These are phyloP conservation scores for Drosophila aff. DNA, from an alignment of 1,140 invertebrate species.

Conservation along the genomic window DNA sequence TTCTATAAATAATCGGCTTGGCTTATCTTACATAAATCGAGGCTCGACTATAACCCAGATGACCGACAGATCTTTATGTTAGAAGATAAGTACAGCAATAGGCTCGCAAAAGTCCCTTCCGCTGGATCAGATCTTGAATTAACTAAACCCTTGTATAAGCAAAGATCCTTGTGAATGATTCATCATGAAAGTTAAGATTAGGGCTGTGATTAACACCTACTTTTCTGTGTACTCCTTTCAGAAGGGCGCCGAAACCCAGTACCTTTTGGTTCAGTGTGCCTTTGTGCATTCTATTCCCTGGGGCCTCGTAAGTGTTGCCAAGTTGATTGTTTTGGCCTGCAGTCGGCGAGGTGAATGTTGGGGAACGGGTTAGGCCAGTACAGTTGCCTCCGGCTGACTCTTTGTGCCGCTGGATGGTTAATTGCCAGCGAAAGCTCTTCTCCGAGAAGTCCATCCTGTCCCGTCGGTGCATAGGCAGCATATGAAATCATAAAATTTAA, in stretches of 20 bases:
- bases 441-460: constrained; percentile 12
- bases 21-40: not conserved
- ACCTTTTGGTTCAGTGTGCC: constrained; percentile 8
- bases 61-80: not conserved
- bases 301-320: constrained; percentile 79
- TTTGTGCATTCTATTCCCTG: constrained; percentile 52
- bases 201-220: not conserved
- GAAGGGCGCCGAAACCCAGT: not conserved
- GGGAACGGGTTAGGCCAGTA: constrained; percentile 22
- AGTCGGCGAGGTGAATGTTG: not conserved
- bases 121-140: not conserved
- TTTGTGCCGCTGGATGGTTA: constrained; percentile 38
- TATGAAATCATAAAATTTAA: constrained; percentile 81
- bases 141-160: not conserved
- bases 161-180: not conserved
- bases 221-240: not conserved
- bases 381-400: constrained; percentile 49
- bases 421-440: constrained; percentile 52
- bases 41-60: not conserved
- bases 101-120: too few species aligned
- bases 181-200: not conserved
- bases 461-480: constrained; percentile 24
- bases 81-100: not conserved
- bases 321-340: constrained; percentile 67
- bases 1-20: not conserved